phyloP scores from a whole-genome alignment of 1,140 invertebrate species.

The Zaprionus davidi region DNA sequence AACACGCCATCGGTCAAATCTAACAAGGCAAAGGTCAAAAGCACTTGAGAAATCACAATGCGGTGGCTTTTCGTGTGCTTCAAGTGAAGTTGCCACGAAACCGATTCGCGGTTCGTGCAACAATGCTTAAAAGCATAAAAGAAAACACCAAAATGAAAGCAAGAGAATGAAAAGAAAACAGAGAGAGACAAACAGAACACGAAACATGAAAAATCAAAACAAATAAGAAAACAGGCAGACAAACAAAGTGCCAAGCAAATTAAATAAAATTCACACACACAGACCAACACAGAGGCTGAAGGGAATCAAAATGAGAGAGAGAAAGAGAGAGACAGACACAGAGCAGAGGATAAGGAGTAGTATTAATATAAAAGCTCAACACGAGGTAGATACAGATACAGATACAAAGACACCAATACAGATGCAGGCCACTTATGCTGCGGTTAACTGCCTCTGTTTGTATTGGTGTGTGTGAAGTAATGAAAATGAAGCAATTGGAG shows the following conservation, averaged over 20 bases:
- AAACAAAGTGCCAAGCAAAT: constrained; percentile 74
- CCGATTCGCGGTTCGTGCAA: constrained; percentile 24
- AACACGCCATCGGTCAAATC: constrained; percentile 48
- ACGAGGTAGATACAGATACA: constrained; percentile 17
- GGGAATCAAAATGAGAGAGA: background rate
- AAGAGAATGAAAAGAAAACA: constrained; percentile 32
- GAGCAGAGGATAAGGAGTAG: background rate
- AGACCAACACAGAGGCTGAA: background rate
- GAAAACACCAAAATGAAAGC: background rate
- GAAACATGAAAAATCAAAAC: constrained; percentile 73
- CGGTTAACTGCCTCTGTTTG: constrained; percentile 39
- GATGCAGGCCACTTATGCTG: constrained; percentile 54
- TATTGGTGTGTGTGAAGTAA: constrained; percentile 19
- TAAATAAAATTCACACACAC: constrained; percentile 65
- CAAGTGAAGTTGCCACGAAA: constrained; percentile 7
- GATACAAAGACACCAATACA: constrained; percentile 29
- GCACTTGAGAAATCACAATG: constrained; percentile 13
- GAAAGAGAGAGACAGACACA: background rate
- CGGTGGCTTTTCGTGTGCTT: constrained; percentile 1
- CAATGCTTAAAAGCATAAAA: constrained; percentile 1
- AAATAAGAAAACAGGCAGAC: constrained; percentile 69
- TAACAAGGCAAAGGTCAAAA: constrained; percentile 46
- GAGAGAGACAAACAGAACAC: constrained; percentile 35
- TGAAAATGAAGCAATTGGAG: constrained; percentile 61
- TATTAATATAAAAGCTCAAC: constrained; percentile 25